Evolutionary conservation across 1,140 invertebrate genomes (phyloP).

Genomic region (Pygmarrhopalites habei): DNA sequence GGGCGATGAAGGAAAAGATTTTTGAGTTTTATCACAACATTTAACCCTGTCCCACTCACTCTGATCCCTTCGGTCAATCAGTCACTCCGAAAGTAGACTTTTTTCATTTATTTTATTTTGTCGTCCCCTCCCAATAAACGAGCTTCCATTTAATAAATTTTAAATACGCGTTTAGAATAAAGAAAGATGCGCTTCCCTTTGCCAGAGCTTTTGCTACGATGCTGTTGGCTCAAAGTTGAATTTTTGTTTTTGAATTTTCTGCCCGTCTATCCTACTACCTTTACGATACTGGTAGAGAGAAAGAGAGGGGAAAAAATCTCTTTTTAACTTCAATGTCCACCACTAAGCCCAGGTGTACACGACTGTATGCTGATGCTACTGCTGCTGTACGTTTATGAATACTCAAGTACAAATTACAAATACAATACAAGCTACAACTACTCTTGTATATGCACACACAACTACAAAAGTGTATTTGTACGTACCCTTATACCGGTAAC

Average conservation of each 20-base stretch:
- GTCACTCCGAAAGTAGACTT: neutral
- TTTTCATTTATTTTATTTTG: neutral
- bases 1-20: too few species aligned
- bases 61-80: neutral
- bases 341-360: conserved; percentile 8
- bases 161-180: too few species aligned
- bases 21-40: neutral
- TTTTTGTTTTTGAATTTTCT: conserved; percentile 9
- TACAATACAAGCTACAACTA: too few species aligned
- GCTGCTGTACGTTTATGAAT: too few species aligned
- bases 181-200: too few species aligned
- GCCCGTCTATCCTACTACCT: neutral
- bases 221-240: neutral
- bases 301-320: conserved; percentile 3
- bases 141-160: conserved; percentile 8
- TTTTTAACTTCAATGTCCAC: neutral
- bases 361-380: neutral
- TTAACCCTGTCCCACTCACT: conserved; percentile 7
- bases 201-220: too few species aligned
- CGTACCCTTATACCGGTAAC: too few species aligned
- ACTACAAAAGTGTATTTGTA: too few species aligned
- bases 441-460: too few species aligned
- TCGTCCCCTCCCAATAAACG: conserved; percentile 8
- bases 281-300: too few species aligned
- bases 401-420: too few species aligned